Percentiles rank a stretch among this genome's conserved stretches.
phyloP scores from a whole-genome alignment of 2,888 invertebrate species.

The Mimas tiliae region DNA sequence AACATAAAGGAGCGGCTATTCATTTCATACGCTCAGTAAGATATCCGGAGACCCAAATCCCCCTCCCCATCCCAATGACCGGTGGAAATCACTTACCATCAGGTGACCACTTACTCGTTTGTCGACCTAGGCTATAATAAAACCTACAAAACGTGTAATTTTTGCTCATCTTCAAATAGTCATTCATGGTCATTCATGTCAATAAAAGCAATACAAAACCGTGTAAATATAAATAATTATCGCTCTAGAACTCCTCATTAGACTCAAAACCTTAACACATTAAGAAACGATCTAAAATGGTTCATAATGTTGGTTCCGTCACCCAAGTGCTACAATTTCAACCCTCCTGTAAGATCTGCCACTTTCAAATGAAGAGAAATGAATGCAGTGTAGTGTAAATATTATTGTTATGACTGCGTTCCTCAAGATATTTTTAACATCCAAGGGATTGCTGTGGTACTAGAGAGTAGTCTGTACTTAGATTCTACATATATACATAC shows the following conservation, averaged over 20 bases:
- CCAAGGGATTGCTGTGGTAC: conserved; percentile 19
- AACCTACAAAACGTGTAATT: neutral
- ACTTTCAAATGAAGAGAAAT: conserved; percentile 18
- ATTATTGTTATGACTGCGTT: conserved; percentile 18
- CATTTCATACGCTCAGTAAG: no score
- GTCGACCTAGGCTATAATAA: no score
- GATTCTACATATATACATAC: neutral
- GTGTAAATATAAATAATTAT: conserved; percentile 8
- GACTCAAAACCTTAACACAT: neutral
- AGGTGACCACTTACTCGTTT: no score
- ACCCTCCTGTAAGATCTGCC: conserved; percentile 17
- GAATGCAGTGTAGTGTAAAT: conserved; percentile 15
- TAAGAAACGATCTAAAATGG: neutral
- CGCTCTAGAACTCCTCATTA: neutral
- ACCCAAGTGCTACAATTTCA: conserved; percentile 9
- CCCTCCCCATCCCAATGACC: no score
- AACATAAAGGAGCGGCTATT: no score
- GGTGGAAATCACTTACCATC: no score
- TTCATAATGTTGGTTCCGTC: neutral
- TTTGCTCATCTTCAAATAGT: no score
- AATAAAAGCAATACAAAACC: neutral
- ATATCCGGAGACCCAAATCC: no score
- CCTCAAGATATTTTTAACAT: neutral
- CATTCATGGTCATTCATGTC: neutral
- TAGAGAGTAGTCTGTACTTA: neutral